phyloP scores from a whole-genome alignment of 2,797 vertebrate genomes.

The Petrocephalus schoutedeni region DNA sequence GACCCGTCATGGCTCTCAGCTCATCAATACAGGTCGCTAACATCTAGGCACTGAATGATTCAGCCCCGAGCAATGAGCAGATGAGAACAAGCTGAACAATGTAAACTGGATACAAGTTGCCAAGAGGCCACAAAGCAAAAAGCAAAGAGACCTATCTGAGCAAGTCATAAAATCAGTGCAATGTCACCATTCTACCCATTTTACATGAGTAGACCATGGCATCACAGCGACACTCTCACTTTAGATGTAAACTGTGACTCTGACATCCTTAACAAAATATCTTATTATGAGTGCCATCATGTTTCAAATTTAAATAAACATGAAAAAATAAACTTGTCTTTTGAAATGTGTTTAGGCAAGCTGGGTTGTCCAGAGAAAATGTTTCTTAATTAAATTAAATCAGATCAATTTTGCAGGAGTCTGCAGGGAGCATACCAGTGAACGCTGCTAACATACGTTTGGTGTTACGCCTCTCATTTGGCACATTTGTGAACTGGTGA shows the following conservation, averaged over 20 bases:
- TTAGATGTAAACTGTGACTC: background rate
- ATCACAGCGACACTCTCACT: background rate
- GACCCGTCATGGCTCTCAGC: background rate
- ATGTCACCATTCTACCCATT: background rate
- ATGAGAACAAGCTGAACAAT: background rate
- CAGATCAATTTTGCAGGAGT: background rate
- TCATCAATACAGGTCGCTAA: background rate
- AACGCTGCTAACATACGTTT: background rate
- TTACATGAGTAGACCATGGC: background rate
- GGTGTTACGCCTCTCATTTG: background rate
- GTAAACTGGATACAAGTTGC: background rate
- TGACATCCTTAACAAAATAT: background rate
- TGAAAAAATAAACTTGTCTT: background rate
- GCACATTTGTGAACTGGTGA: background rate
- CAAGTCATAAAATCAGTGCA: background rate
- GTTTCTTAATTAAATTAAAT: background rate
- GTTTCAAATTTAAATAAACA: background rate
- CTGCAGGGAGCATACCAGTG: background rate
- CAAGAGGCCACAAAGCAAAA: background rate
- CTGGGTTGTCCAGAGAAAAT: background rate
- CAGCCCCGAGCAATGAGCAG: background rate
- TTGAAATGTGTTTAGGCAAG: background rate
- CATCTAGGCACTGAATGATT: background rate
- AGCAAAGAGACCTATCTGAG: background rate
- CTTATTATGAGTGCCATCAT: background rate